Base-by-base conservation (phyloP, 2,113 vertebrate genomes). In the Bubalus kerabau region DNA sequence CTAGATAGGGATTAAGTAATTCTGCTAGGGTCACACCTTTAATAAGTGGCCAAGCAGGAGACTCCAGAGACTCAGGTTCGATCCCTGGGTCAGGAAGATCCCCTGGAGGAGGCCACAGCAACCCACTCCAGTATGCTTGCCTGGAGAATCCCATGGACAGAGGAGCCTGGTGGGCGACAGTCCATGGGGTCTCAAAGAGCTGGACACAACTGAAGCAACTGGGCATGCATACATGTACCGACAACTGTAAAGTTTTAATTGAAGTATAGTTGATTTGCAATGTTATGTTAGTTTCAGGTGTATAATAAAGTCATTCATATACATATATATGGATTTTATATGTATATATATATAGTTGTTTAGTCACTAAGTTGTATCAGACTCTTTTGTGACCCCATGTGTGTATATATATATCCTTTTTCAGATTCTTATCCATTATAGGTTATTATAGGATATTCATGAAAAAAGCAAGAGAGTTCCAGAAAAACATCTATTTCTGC, bases 41-140 rank as follows among this genome's bases (percentile, higher is more conserved):
- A 57, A 46, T 7, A 26, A 82, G 21, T 50, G 54, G 21, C 59
- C 56, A 15, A 81, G 64, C 17, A 71, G n/a, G n/a, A 71, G n/a
- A 71, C 0, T 0, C n/a, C n/a, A n/a, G n/a, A n/a, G n/a, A n/a
- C n/a, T n/a, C 0, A 0, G 71, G 71, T 74, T 74, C 1, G 19
- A 43, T 74, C 36, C 36, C 36, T 24, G 71, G 71, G 21, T 43
- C 36, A 43, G 71, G 36, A 74, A 74, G 21, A 74, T 3, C 3
- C 10, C 21, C 6, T 74, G 19, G 71, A 43, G 71, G 21, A 74
- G 71, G 71, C 43, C 43, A 43, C 7, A 12, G 71, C 71, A 74
- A 74, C 36, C 36, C 6, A 43, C 36, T 43, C 36, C 36, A 43
- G 71, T 74, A 74, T 74, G 43, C 71, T 74, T 10, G 19, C 36